Conservation (phyloP, 2,113 vertebrate genomes). For the Bubo bubo region DNA sequence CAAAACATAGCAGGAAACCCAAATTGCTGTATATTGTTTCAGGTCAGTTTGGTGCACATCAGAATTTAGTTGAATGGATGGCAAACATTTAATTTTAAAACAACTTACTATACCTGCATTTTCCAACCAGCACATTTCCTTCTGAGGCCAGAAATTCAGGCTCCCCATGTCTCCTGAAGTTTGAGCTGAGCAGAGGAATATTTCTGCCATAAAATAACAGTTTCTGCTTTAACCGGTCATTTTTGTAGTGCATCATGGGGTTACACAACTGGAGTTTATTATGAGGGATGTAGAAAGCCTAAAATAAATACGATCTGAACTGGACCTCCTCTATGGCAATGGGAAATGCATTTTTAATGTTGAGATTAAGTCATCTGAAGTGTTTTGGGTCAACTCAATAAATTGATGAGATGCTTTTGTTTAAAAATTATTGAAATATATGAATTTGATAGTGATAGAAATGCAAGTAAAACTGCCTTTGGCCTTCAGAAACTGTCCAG, state of each 20-base stretch:
- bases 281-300: background rate
- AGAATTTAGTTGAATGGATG: background rate
- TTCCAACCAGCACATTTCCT: background rate
- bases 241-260: background rate
- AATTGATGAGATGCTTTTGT: background rate
- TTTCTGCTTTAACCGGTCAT: background rate
- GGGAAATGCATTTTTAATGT: background rate
- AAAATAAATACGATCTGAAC: background rate
- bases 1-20: background rate
- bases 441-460: background rate
- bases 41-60: background rate
- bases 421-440: background rate
- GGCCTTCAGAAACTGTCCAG: background rate
- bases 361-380: background rate
- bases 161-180: background rate
- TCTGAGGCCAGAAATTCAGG: background rate
- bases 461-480: background rate
- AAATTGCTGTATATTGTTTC: background rate
- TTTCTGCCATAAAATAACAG: background rate
- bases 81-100: conserved; percentile 18
- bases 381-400: background rate
- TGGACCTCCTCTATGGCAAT: background rate
- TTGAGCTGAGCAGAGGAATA: background rate
- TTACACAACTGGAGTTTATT: background rate
- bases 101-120: background rate